Conservation (phyloP, 2,888 invertebrate species). For the Gastrophysa polygoni region DNA sequence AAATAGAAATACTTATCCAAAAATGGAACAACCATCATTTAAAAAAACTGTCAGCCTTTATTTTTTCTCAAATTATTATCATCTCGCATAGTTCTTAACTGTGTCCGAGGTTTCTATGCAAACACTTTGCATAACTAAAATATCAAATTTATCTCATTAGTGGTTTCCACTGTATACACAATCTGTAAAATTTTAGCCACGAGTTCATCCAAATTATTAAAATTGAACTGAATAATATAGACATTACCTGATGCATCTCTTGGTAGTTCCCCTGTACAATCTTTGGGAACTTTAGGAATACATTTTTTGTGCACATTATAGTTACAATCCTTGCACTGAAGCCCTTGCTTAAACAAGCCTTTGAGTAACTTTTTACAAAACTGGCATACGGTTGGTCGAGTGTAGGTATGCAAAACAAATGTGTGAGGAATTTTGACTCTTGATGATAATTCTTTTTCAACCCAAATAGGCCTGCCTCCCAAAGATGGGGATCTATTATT, state of each 20-base stretch:
- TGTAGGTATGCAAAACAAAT: constrained; percentile 95
- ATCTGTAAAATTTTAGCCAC: too few species aligned
- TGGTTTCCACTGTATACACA: too few species aligned
- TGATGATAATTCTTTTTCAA: constrained; percentile 71
- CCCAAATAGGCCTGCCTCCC: constrained; percentile 72
- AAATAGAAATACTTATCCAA: too few species aligned
- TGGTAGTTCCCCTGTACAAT: constrained; percentile 83
- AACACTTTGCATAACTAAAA: too few species aligned
- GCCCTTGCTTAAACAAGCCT: constrained; percentile 94
- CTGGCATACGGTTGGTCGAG: constrained; percentile 95
- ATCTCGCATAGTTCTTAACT: too few species aligned
- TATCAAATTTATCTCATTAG: too few species aligned
- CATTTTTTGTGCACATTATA: constrained; percentile 97
- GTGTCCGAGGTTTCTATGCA: too few species aligned
- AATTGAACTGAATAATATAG: too few species aligned
- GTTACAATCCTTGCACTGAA: constrained; percentile 97
- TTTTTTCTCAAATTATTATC: too few species aligned
- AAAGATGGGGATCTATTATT: constrained; percentile 74
- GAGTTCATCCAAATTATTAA: too few species aligned
- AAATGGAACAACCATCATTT: too few species aligned
- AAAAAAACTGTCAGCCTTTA: too few species aligned
- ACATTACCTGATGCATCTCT: constrained; percentile 58
- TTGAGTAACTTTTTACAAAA: constrained; percentile 94
- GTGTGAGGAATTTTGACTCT: constrained; percentile 88
- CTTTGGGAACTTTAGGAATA: constrained; percentile 85